Percentiles rank a stretch among this genome's conserved stretches.
These are phyloP conservation scores for Nixonia krombeini DNA, from an alignment of 1,140 invertebrate genomes.

Conservation along the genomic window DNA sequence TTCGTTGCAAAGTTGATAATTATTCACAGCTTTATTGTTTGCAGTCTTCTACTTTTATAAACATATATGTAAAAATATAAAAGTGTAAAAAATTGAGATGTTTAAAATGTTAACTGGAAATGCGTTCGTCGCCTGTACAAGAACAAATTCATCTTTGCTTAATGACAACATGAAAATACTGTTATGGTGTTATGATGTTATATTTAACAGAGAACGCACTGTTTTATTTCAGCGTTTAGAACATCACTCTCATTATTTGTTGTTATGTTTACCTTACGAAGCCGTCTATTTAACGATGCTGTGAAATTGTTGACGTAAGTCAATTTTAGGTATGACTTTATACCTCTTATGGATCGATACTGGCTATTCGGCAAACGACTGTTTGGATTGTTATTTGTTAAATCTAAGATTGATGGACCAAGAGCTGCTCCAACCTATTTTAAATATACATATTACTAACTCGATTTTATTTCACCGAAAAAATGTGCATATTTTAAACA, in stretches of 20 bases:
- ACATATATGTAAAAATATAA: no score
- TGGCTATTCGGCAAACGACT: constrained; percentile 85
- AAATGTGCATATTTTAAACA: no score
- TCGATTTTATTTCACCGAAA: no score
- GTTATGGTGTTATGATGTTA: background rate
- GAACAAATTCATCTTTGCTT: background rate
- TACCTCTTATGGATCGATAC: constrained; percentile 79
- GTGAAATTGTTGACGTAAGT: constrained; percentile 62
- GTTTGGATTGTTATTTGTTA: constrained; percentile 84
- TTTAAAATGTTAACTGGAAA: no score
- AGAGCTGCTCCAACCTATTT: constrained; percentile 84
- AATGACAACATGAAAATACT: background rate
- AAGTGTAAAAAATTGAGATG: no score
- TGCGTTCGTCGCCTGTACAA: background rate
- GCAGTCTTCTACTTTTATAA: no score
- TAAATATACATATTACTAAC: constrained; percentile 15
- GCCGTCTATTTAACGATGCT: constrained; percentile 56
- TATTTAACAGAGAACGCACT: constrained; percentile 51
- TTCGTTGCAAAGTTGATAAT: no score
- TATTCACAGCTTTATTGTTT: no score
- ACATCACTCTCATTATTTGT: constrained; percentile 53
- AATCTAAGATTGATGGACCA: constrained; percentile 85
- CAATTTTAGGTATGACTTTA: constrained; percentile 73
- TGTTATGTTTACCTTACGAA: constrained; percentile 67
- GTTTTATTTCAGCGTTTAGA: constrained; percentile 59